phyloP scores from a whole-genome alignment of 2,888 invertebrate species.

The Gisinianus flammeolus region DNA sequence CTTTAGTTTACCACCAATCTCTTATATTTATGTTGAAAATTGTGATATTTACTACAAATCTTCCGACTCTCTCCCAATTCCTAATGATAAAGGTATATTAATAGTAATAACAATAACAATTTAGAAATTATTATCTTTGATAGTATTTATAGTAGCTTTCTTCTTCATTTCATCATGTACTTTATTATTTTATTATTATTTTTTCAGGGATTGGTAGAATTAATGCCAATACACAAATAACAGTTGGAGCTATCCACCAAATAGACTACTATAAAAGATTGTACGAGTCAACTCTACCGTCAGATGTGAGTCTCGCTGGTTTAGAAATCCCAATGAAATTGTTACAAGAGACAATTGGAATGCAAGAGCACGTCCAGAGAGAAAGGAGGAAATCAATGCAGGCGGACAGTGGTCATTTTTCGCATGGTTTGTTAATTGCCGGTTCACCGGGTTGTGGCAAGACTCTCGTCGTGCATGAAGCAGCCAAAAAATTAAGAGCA shows the following conservation, averaged over 20 bases:
- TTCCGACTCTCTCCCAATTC: background rate
- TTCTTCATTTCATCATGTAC: background rate
- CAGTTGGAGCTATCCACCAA: conserved; percentile 48
- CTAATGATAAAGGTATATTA: background rate
- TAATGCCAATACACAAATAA: conserved; percentile 50
- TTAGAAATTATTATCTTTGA: background rate
- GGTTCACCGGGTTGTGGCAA: conserved; percentile 70
- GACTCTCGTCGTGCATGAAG: conserved; percentile 65
- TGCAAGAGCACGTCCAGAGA: conserved; percentile 18
- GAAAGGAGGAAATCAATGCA: conserved; percentile 13
- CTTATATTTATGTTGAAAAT: conserved; percentile 51
- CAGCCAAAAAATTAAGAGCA: conserved; percentile 63
- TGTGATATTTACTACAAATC: conserved; percentile 40
- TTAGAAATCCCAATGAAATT: conserved; percentile 44
- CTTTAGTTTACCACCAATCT: conserved; percentile 38
- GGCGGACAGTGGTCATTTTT: conserved; percentile 21
- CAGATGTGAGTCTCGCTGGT: conserved; percentile 34
- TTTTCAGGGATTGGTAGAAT: conserved; percentile 42
- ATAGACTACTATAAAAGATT: conserved; percentile 47
- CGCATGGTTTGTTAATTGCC: conserved; percentile 62
- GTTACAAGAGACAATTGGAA: conserved; percentile 35
- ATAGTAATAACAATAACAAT: too few species aligned
- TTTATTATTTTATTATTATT: background rate
- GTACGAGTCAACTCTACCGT: conserved; percentile 16
- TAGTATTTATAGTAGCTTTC: background rate